phyloP scores from a whole-genome alignment of 2,113 vertebrate genomes.

The Zingel zingel region DNA sequence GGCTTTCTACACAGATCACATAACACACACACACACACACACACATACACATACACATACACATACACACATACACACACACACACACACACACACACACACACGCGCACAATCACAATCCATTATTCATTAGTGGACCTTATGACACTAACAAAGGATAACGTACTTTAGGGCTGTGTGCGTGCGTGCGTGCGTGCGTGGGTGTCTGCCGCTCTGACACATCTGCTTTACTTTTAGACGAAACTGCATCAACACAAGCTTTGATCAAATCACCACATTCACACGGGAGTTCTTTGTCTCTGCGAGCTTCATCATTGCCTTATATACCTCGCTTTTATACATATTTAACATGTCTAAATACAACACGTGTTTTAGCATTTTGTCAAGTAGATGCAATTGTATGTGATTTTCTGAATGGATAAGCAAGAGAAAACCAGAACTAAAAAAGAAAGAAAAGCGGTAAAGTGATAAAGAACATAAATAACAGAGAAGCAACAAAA shows the following conservation, averaged over 20 bases:
- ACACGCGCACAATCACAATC: conserved; percentile 22
- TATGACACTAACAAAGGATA: conserved; percentile 23
- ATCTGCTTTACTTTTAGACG: not conserved
- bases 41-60: conserved; percentile 47
- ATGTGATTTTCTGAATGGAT: not conserved
- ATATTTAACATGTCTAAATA: not conserved
- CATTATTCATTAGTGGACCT: conserved; percentile 41
- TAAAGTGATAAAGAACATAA: not conserved
- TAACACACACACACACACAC: conserved; percentile 60
- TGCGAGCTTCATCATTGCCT: not conserved
- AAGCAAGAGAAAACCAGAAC: not conserved
- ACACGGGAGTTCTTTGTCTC: not conserved
- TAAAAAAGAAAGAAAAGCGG: not conserved
- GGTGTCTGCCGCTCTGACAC: not conserved
- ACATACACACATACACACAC: conserved; percentile 56
- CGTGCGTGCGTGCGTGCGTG: not conserved
- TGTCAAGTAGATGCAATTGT: not conserved
- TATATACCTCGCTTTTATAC: not conserved
- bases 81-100: conserved; percentile 43
- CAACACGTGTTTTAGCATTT: not conserved
- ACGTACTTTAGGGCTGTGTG: conserved; percentile 2
- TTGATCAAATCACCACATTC: not conserved
- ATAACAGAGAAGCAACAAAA: not conserved
- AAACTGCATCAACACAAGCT: not conserved
- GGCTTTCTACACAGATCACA: conserved; percentile 63